Evolutionary conservation across 2,797 vertebrate species (phyloP).

Genomic region (Tapirus indicus): DNA sequence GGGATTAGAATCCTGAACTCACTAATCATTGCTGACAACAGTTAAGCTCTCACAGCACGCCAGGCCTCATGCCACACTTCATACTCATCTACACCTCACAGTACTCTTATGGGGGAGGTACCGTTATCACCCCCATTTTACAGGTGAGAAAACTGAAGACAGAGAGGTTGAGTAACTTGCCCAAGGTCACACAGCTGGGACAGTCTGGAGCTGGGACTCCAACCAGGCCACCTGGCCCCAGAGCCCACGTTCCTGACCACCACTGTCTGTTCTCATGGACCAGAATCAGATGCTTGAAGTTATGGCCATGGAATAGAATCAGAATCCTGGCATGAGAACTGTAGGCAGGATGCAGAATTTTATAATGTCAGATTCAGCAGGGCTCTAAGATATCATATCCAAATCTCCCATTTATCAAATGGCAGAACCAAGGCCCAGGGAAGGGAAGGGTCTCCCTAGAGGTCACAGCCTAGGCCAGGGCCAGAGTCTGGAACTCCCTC

Average conservation of each 20-base stretch:
- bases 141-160: conserved; percentile 17
- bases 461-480: background rate
- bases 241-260: background rate
- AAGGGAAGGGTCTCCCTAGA: background rate
- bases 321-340: conserved; percentile 36
- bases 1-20: background rate
- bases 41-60: background rate
- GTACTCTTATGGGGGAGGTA: background rate
- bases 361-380: background rate
- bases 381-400: background rate
- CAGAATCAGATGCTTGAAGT: conserved; percentile 44
- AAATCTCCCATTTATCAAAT: background rate
- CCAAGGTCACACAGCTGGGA: conserved; percentile 10
- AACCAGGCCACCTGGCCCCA: background rate
- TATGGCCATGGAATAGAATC: conserved; percentile 29
- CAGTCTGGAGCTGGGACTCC: background rate
- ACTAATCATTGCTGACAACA: background rate
- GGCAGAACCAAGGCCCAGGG: background rate
- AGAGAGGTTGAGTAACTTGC: conserved; percentile 2
- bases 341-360: background rate
- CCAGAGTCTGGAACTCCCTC: background rate
- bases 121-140: background rate
- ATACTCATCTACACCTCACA: background rate
- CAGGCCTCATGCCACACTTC: background rate
- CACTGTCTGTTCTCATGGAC: background rate